Conservation (phyloP, 2,797 vertebrate species). For the Lepus townsendii region DNA sequence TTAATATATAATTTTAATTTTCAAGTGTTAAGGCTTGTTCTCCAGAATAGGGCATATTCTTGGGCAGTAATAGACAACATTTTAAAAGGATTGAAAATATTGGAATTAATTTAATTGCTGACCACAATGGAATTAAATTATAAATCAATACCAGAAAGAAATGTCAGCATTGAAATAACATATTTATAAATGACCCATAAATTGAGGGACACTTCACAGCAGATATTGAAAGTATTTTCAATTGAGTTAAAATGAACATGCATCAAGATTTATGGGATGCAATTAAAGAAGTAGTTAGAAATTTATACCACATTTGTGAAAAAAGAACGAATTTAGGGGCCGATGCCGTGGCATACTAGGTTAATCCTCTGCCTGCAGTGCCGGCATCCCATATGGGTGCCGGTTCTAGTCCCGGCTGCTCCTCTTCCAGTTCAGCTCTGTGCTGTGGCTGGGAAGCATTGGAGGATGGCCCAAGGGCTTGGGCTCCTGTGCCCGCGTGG, state of each 20-base stretch:
- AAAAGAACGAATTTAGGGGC: not conserved
- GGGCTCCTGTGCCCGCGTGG: too few relatives aligned
- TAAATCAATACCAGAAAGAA: not conserved
- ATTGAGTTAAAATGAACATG: not conserved
- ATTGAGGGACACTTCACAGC: not conserved
- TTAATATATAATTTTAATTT: not conserved
- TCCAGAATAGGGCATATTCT: not conserved
- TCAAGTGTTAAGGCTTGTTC: not conserved
- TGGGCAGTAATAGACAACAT: not conserved
- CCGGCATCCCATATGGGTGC: too few relatives aligned
- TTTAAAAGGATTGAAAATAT: conserved; percentile 5
- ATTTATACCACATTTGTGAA: not conserved
- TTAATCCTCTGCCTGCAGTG: too few relatives aligned
- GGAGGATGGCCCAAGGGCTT: too few relatives aligned
- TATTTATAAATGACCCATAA: not conserved
- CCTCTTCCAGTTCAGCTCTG: too few relatives aligned
- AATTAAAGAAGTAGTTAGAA: not conserved
- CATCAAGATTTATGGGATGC: not conserved
- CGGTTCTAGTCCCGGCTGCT: too few relatives aligned
- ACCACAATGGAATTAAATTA: not conserved
- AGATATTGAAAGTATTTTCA: conserved; percentile 52
- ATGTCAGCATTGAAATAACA: not conserved
- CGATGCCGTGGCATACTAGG: too few relatives aligned
- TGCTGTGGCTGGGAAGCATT: too few relatives aligned
- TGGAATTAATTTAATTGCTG: not conserved